phyloP scores from a whole-genome alignment of 2,113 vertebrate genomes.

The Heliornis fulica region DNA sequence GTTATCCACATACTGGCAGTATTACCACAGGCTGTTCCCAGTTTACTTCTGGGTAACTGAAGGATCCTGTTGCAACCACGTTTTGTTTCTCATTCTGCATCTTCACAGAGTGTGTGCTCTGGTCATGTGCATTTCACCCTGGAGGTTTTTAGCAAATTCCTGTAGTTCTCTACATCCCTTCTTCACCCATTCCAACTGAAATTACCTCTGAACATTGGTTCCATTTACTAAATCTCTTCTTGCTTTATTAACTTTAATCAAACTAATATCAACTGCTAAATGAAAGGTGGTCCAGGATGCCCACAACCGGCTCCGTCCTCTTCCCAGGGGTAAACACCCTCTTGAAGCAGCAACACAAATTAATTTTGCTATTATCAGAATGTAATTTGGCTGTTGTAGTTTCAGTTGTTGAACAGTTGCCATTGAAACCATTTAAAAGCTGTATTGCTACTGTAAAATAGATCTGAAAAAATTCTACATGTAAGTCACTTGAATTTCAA shows the following conservation, averaged over 20 bases:
- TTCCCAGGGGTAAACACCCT: slow-evolving; percentile 28
- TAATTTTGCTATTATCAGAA: slow-evolving; percentile 9
- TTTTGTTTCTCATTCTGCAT: background rate
- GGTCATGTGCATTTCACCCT: slow-evolving; percentile 33
- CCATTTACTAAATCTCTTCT: slow-evolving; percentile 46
- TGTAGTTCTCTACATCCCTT: slow-evolving; percentile 43
- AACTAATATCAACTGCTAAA: slow-evolving; percentile 14
- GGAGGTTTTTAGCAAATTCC: slow-evolving; percentile 54
- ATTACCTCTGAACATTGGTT: slow-evolving; percentile 47
- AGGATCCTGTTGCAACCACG: slow-evolving; percentile 3
- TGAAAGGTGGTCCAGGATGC: slow-evolving; percentile 40
- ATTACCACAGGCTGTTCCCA: slow-evolving; percentile 1
- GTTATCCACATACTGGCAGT: background rate
- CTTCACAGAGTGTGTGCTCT: background rate
- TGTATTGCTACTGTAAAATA: background rate
- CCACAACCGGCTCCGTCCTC: background rate
- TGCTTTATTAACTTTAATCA: slow-evolving; percentile 68
- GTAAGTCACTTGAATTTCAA: slow-evolving; percentile 4
- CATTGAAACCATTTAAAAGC: background rate
- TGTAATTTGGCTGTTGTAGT: background rate
- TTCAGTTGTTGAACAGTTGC: background rate
- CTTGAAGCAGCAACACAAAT: background rate
- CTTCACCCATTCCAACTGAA: slow-evolving; percentile 30
- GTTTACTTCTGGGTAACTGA: slow-evolving; percentile 40
- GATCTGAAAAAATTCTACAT: background rate